Percentiles rank a stretch among this genome's conserved stretches.
Conservation (phyloP, 2,888 invertebrate species). For the Hyppa rectilinea region DNA sequence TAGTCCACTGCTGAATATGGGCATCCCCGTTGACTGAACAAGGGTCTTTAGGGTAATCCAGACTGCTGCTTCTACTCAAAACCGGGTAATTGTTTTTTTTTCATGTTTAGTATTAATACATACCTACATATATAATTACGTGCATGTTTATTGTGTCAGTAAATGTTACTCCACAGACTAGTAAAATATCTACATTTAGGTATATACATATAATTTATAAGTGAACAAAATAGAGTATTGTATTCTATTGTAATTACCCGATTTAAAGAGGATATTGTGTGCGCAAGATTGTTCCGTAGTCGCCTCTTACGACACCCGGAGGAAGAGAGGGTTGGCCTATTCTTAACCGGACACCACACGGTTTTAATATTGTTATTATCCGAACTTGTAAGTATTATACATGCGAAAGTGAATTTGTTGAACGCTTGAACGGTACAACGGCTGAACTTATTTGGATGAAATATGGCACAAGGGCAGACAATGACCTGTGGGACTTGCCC, state of each 20-base stretch:
- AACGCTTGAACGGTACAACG: neutral
- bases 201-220: neutral
- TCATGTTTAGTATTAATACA: neutral
- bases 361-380: neutral
- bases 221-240: no score
- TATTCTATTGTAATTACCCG: no score
- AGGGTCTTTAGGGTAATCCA: neutral
- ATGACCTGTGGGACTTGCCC: no score
- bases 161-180: neutral
- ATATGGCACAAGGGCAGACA: neutral
- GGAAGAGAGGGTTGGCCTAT: neutral
- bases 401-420: neutral
- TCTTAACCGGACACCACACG: constrained; percentile 4
- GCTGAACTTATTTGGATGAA: neutral
- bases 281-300: neutral
- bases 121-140: neutral
- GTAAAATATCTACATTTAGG: no score
- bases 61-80: neutral
- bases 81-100: neutral
- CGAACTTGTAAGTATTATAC: neutral
- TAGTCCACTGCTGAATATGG: neutral
- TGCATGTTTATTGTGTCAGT: neutral
- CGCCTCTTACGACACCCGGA: constrained; percentile 4
- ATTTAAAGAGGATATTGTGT: no score
- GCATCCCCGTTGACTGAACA: neutral